Base-by-base conservation (phyloP, 1,140 invertebrate genomes). In the Lepidotrigona ventralis region DNA sequence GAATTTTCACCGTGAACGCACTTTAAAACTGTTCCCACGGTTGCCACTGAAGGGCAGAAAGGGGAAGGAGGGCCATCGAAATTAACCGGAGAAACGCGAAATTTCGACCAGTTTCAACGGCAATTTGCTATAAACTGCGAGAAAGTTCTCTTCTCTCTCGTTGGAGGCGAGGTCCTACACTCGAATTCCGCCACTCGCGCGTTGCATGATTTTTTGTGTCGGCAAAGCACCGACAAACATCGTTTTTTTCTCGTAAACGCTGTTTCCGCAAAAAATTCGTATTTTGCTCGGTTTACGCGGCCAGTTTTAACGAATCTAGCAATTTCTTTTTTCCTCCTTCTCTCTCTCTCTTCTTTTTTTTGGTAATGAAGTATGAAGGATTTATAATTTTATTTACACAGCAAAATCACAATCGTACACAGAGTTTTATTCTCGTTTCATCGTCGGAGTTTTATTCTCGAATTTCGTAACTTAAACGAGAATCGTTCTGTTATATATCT, bases 101-200 rank as follows among this genome's bases (percentile, higher is more conserved):
- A 70, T 83, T 70, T 78, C 46, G 54, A 63, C 12, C 56, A 21
- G 74, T 78, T 78, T 54, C 17, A 63, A 75, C 39, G 39, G 26
- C 11, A 69, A 82, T 82, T 76, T 54, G 26, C 21, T 54, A 53
- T 29, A 46, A n/a, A 69, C 64, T 33, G 63, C 15, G 21, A 54
- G 39, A 68, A 66, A 46, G 4, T 29, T 64, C 68, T 33, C 68
- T 33, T 33, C 21, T 3, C 33, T 23, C 33, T 8, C 6, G 39
- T 46, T 46, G 39, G 8, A 46, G 39, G 21, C 8, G 19, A 2
- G 6, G 8, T 11, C 19, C 21, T 17, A 14, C 29, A 17, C 23
- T 46, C 39, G 33, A 53, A 77, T 77, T 60, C 39, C n/a, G 23
- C 9, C n/a, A 51, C 17, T 71, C 46, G 19, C 11, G 2, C 17